phyloP scores from a whole-genome alignment of 2,888 invertebrate species.

The Patella pellucida region DNA sequence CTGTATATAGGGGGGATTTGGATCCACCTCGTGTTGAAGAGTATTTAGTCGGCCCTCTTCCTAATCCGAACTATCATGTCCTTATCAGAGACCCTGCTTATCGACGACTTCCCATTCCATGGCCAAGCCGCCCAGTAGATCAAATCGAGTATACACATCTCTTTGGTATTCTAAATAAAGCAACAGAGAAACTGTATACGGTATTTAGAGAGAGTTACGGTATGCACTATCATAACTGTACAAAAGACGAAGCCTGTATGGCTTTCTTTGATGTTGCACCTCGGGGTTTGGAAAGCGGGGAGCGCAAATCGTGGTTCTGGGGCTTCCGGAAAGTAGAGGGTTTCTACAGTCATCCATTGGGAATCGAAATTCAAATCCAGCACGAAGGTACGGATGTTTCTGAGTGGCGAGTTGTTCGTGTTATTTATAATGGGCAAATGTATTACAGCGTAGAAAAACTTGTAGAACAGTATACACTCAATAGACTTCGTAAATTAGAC shows the following conservation, averaged over 20 bases:
- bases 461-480: constrained; percentile 37
- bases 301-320: constrained; percentile 57
- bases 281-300: constrained; percentile 47
- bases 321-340: constrained; percentile 58
- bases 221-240: constrained; percentile 55
- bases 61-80: constrained; percentile 46
- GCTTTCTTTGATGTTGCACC: constrained; percentile 55
- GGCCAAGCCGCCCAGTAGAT: constrained; percentile 50
- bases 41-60: constrained; percentile 59
- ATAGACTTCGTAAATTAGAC: constrained; percentile 18
- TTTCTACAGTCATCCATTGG: constrained; percentile 57
- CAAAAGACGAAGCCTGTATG: constrained; percentile 47
- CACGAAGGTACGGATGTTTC: constrained; percentile 45
- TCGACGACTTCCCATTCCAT: constrained; percentile 52
- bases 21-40: constrained; percentile 56
- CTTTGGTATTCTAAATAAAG: constrained; percentile 37
- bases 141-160: constrained; percentile 49
- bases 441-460: constrained; percentile 50
- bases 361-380: constrained; percentile 57
- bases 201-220: constrained; percentile 54
- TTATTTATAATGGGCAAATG: constrained; percentile 57
- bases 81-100: constrained; percentile 52
- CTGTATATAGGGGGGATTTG: constrained; percentile 56
- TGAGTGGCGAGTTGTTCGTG: constrained; percentile 51
- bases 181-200: constrained; percentile 41